A percentile compares a stretch with the other conserved stretches of the same genome.
These are phyloP conservation scores for Diadegma fenestrale DNA, from an alignment of 2,888 invertebrate genomes.

Conservation along the genomic window DNA sequence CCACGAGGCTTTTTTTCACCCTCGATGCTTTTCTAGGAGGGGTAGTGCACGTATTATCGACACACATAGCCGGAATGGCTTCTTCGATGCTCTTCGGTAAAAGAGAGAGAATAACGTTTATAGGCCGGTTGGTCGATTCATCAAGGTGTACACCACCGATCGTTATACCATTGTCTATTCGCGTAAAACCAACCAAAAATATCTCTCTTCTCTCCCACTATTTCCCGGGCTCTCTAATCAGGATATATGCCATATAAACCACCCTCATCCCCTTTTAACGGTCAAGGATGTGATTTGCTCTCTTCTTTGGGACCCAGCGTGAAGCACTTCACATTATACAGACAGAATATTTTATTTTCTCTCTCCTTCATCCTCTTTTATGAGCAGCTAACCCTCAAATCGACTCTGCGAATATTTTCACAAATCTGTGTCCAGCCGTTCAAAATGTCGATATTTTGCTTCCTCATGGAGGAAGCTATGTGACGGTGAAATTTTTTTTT, in stretches of 20 bases:
- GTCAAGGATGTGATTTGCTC: conserved; percentile 35
- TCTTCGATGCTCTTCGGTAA: conserved; percentile 48
- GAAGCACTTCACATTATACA: conserved; percentile 23
- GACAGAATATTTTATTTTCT: conserved; percentile 51
- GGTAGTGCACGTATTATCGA: conserved; percentile 59
- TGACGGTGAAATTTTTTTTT: too few relatives aligned
- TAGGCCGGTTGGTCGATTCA: conserved; percentile 65
- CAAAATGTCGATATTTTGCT: conserved; percentile 27
- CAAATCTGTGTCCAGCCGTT: conserved; percentile 28
- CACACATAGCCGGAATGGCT: conserved; percentile 52
- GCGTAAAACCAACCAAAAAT: conserved; percentile 41
- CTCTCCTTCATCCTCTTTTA: conserved; percentile 11
- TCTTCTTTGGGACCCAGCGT: conserved; percentile 30
- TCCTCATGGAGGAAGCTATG: too few relatives aligned
- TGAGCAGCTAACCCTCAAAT: conserved; percentile 22
- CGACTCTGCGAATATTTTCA: conserved; percentile 3
- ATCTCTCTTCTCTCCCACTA: conserved; percentile 28
- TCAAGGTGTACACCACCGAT: conserved; percentile 64
- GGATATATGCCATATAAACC: conserved; percentile 56
- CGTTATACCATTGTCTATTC: conserved; percentile 63
- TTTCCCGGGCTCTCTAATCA: conserved; percentile 59
- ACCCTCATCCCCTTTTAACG: conserved; percentile 35
- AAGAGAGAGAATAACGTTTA: conserved; percentile 67
- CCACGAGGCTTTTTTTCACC: conserved; percentile 16
- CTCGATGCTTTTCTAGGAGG: neutral